Evolutionary conservation across 2,113 vertebrate species (phyloP).

Genomic region (Lasiurus cinereus): DNA sequence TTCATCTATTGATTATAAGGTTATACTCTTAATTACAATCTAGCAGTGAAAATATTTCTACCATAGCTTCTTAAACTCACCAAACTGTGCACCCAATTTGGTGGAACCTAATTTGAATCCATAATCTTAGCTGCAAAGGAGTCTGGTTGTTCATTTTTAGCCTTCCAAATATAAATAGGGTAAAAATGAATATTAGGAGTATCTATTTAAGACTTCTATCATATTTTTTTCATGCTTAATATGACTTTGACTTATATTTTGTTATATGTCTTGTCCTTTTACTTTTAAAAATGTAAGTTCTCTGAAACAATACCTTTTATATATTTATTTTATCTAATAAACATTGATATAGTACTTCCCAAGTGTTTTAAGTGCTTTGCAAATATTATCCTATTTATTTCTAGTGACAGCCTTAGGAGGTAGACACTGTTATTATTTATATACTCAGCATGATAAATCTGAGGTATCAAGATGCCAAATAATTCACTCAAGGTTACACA

Average conservation of each 20-base stretch:
- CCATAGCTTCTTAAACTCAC: background rate
- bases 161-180: background rate
- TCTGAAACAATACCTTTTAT: background rate
- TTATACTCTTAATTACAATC: background rate
- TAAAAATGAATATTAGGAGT: background rate
- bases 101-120: background rate
- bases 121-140: background rate
- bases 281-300: background rate
- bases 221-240: background rate
- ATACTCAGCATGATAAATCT: background rate
- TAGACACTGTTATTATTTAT: background rate
- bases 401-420: background rate
- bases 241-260: background rate
- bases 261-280: background rate
- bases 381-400: constrained; percentile 35
- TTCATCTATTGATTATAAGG: background rate
- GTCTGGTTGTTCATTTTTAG: background rate
- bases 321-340: constrained; percentile 7
- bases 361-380: background rate
- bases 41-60: background rate
- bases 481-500: background rate
- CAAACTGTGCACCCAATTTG: background rate
- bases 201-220: background rate
- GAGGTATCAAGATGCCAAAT: background rate
- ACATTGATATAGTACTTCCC: background rate